Evolutionary conservation across 2,888 invertebrate genomes (phyloP).

Genomic region (Emesis furor): DNA sequence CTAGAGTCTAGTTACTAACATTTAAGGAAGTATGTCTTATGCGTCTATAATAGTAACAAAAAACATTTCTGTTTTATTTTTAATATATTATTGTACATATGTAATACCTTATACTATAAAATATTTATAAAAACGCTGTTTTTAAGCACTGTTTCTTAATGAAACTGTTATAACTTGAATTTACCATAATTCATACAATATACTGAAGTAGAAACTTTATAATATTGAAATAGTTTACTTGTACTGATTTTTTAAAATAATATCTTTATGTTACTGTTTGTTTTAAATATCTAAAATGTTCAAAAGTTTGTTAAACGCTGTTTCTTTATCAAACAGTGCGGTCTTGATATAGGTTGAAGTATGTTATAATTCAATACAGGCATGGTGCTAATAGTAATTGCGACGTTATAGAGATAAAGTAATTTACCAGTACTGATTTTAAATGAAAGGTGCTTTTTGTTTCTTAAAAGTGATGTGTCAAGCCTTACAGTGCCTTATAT

Average conservation of each 20-base stretch:
- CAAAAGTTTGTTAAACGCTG: not conserved
- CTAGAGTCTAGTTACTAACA: no score
- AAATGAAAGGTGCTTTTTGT: not conserved
- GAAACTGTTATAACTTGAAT: not conserved
- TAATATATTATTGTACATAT: no score
- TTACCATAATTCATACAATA: not conserved
- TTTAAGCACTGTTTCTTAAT: no score
- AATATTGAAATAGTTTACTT: not conserved
- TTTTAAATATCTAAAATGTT: not conserved
- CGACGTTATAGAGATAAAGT: not conserved
- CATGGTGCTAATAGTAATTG: constrained; percentile 3
- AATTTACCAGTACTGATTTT: not conserved
- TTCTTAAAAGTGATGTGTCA: not conserved
- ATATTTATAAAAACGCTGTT: no score
- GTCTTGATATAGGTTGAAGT: not conserved
- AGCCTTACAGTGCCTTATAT: constrained; percentile 1
- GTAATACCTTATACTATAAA: no score
- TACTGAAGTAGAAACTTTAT: no score
- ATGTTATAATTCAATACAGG: not conserved
- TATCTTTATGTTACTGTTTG: not conserved
- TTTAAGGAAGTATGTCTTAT: no score
- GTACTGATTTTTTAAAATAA: not conserved
- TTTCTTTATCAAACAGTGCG: not conserved
- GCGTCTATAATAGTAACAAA: no score
- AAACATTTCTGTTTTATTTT: no score